Percentiles rank a stretch among this genome's conserved stretches.
Conservation (phyloP, 2,113 vertebrate genomes). For the Notarius quadriscutis region DNA sequence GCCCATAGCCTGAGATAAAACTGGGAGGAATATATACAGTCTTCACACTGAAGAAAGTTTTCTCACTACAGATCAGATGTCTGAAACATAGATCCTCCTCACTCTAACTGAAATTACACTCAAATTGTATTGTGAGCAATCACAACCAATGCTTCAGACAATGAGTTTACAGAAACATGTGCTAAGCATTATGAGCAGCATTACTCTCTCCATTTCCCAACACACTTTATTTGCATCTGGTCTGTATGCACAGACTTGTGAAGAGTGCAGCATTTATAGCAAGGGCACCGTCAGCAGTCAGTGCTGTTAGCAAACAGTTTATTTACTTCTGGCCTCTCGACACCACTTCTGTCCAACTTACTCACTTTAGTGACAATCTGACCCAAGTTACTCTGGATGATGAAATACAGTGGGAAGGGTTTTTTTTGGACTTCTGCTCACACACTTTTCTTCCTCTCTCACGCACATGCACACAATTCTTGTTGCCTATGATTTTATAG, state of each 20-base stretch:
- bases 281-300: slow-evolving; percentile 36
- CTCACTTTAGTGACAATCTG: slow-evolving; percentile 29
- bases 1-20: neutral
- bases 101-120: slow-evolving; percentile 16
- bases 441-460: neutral
- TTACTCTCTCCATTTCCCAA: neutral
- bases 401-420: slow-evolving; percentile 19
- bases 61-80: slow-evolving; percentile 17
- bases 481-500: slow-evolving; percentile 46
- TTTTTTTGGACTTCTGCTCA: slow-evolving; percentile 16
- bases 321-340: slow-evolving; percentile 40
- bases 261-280: slow-evolving; percentile 8
- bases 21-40: slow-evolving; percentile 13
- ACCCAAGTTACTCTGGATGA: slow-evolving; percentile 22
- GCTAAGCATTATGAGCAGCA: neutral
- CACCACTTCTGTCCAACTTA: slow-evolving; percentile 34
- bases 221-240: neutral
- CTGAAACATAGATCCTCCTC: slow-evolving; percentile 30
- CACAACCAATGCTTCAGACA: slow-evolving; percentile 2
- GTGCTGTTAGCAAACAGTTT: slow-evolving; percentile 36
- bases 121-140: slow-evolving; percentile 18
- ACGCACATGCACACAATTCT: slow-evolving; percentile 8
- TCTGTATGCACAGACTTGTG: neutral
- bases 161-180: slow-evolving; percentile 32
- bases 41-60: slow-evolving; percentile 14